phyloP scores from a whole-genome alignment of 2,113 vertebrate genomes.

The Bubo blakistoni region DNA sequence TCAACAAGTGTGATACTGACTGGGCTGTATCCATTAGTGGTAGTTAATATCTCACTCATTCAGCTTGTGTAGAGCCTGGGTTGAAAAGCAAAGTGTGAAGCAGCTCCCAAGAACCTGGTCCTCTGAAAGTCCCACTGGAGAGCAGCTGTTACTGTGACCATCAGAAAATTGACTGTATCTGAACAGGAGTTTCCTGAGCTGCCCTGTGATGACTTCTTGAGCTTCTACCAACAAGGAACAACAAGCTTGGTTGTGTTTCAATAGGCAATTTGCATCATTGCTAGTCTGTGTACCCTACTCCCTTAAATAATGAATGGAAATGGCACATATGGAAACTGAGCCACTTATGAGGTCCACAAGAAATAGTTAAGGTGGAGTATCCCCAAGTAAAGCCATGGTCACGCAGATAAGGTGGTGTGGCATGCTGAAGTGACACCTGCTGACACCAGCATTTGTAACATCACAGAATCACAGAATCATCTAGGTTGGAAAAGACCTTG shows the following conservation, averaged over 20 bases:
- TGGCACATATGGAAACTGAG: background rate
- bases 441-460: background rate
- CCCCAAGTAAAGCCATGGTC: background rate
- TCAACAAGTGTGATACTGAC: background rate
- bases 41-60: background rate
- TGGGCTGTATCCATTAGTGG: background rate
- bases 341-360: background rate
- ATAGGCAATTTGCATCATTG: background rate
- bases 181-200: background rate
- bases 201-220: background rate
- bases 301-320: background rate
- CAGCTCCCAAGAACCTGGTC: background rate
- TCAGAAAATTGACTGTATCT: background rate
- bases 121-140: background rate
- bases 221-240: background rate
- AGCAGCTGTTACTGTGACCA: background rate
- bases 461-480: background rate
- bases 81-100: background rate
- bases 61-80: background rate
- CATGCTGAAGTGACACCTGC: background rate
- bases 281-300: background rate
- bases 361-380: background rate
- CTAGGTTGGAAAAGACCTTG: too few relatives aligned
- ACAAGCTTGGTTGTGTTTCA: background rate
- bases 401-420: background rate